A percentile compares a stretch with the other conserved stretches of the same genome.
Evolutionary conservation across 2,113 vertebrate genomes (phyloP).

Genomic region (Perccottus glenii): DNA sequence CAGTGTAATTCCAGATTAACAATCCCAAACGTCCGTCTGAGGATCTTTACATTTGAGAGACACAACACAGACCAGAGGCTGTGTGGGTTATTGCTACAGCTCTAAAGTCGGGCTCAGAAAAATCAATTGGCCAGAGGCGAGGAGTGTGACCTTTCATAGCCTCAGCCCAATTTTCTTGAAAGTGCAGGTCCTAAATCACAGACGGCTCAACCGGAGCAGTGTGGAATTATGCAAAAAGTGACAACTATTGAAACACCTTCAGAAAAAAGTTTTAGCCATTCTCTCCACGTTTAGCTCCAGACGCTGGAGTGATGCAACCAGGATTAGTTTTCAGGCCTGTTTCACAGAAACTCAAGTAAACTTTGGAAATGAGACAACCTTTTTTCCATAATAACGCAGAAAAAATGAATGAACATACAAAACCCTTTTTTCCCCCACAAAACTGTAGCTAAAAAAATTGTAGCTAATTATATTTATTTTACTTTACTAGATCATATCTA

Average conservation of each 20-base stretch:
- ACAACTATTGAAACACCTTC: neutral
- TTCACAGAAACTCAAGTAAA: neutral
- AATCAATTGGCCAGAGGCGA: conserved; percentile 72
- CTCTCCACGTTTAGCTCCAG: neutral
- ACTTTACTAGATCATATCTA: too few relatives aligned
- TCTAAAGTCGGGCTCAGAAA: conserved; percentile 56
- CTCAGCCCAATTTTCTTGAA: conserved; percentile 75
- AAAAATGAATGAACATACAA: too few relatives aligned
- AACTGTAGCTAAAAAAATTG: too few relatives aligned
- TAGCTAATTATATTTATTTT: too few relatives aligned
- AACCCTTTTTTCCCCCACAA: too few relatives aligned
- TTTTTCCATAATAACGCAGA: neutral
- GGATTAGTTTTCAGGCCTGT: neutral
- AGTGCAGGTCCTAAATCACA: conserved; percentile 73
- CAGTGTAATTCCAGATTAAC: conserved; percentile 7
- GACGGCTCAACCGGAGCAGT: conserved; percentile 59
- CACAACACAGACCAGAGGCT: conserved; percentile 47
- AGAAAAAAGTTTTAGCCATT: neutral
- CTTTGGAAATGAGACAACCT: neutral
- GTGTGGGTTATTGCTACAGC: conserved; percentile 35
- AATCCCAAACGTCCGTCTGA: conserved; percentile 10
- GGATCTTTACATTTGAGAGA: conserved; percentile 33
- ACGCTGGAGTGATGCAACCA: neutral
- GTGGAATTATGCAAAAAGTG: conserved; percentile 69
- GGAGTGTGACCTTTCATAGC: conserved; percentile 75